Conservation (phyloP, 2,113 vertebrate species). For the Brachirus orientalis region DNA sequence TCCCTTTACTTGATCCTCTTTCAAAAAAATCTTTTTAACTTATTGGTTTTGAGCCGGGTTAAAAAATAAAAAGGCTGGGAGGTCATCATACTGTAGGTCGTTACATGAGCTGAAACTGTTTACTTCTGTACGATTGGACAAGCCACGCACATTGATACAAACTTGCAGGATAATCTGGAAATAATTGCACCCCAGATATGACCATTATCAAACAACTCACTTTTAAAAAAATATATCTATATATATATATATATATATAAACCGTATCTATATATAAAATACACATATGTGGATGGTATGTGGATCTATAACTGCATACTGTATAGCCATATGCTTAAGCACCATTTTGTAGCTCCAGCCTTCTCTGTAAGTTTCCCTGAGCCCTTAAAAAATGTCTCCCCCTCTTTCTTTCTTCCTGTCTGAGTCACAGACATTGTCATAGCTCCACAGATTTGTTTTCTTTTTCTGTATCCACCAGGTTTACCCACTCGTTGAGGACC, state of each 20-base stretch:
- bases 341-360: slow-evolving; percentile 10
- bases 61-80: slow-evolving; percentile 21
- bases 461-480: slow-evolving; percentile 37
- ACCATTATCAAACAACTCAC: slow-evolving; percentile 9
- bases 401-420: slow-evolving; percentile 2
- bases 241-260: no score
- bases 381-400: slow-evolving; percentile 20
- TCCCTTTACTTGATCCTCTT: slow-evolving; percentile 84
- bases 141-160: slow-evolving; percentile 6
- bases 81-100: slow-evolving; percentile 17
- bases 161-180: neutral
- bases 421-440: slow-evolving; percentile 59
- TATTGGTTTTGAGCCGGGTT: slow-evolving; percentile 47
- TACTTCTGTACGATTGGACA: slow-evolving; percentile 13
- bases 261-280: no score
- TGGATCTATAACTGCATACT: slow-evolving; percentile 18
- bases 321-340: slow-evolving; percentile 18
- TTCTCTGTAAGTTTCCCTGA: slow-evolving; percentile 14
- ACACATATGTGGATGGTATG: neutral
- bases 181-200: no score
- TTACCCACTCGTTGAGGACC: slow-evolving; percentile 67
- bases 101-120: slow-evolving; percentile 42
- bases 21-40: slow-evolving; percentile 58
- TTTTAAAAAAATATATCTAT: slow-evolving; percentile 5
- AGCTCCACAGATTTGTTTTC: slow-evolving; percentile 41